Evolutionary conservation across 2,888 invertebrate genomes (phyloP).

Genomic region (Drosophila quinaria): DNA sequence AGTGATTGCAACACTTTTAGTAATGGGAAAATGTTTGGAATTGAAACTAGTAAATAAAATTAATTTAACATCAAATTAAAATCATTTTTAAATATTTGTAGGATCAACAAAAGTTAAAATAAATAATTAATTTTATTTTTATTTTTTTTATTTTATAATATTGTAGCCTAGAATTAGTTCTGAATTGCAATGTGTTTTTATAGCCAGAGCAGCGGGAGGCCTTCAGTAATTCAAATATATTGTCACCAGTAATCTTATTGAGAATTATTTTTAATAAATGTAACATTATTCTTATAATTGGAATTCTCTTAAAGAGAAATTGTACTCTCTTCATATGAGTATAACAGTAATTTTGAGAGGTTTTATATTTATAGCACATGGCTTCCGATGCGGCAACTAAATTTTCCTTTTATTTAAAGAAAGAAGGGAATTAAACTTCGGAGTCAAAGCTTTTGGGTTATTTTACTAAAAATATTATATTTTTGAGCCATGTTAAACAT

Average conservation of each 20-base stretch:
- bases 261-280: too few species aligned
- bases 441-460: background rate
- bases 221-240: background rate
- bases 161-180: too few species aligned
- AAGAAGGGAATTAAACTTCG: background rate
- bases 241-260: background rate
- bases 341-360: background rate
- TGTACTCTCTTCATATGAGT: background rate
- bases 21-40: background rate
- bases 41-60: too few species aligned
- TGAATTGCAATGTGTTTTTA: too few species aligned
- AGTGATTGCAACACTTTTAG: background rate
- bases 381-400: background rate
- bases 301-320: background rate
- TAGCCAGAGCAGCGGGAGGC: too few species aligned
- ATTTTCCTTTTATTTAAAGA: background rate
- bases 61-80: background rate
- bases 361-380: background rate
- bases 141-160: too few species aligned
- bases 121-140: too few species aligned
- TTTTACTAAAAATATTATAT: background rate
- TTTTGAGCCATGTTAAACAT: background rate
- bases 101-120: background rate
- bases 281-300: background rate
- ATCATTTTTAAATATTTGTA: background rate